Base-by-base conservation (phyloP, 2,797 vertebrate genomes). In the Falco columbarius region DNA sequence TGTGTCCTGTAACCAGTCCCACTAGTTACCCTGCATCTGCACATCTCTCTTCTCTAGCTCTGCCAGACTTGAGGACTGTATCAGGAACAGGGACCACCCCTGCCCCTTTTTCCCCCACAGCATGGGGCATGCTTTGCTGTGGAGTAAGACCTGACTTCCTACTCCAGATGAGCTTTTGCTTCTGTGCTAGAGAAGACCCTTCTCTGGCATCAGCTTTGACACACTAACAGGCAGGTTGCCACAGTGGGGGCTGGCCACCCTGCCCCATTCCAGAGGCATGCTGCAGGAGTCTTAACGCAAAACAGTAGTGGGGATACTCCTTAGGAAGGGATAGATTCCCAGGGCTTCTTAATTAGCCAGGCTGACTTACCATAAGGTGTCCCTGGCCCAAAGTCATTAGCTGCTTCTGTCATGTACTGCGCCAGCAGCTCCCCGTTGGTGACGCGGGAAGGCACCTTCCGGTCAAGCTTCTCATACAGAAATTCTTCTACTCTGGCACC, bases 401-500 rank as follows among this genome's bases (percentile, higher is more conserved):
- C 99, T 11, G 99, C 99, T 47, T 99, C 99, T 16, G 98, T 96
- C 99, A 99, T 99, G 88, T 99, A 99, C 94, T 99, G 99, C 13
- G 99, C 99, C 97, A 99, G 96, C 89, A 99, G 98, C 95, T 99
- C 99, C 62, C 97, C 98, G 0, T 99, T 99, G 88, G 99, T 99
- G 85, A 98, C 98, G 59, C 99, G 98, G 7, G 98, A 99, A 3
- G 99, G 99, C 12, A 98, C 98, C 98, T 99, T 99, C 93, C 99
- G 97, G 96, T 99, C 99, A 24, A 99, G 98, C 97, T 99, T 99
- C 94, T 99, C 99, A 14, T 99, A 99, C 34, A 99, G 98, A 97
- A 99, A 99, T 97, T 99, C 99, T 86, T 99, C 99, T n/a, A 99
- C 99, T 86, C 99, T 98, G 94, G 99, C 99, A 98, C 98, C 98